Evolutionary conservation across 2,797 vertebrate genomes (phyloP).

Genomic region (Chaenodraco wilsoni): DNA sequence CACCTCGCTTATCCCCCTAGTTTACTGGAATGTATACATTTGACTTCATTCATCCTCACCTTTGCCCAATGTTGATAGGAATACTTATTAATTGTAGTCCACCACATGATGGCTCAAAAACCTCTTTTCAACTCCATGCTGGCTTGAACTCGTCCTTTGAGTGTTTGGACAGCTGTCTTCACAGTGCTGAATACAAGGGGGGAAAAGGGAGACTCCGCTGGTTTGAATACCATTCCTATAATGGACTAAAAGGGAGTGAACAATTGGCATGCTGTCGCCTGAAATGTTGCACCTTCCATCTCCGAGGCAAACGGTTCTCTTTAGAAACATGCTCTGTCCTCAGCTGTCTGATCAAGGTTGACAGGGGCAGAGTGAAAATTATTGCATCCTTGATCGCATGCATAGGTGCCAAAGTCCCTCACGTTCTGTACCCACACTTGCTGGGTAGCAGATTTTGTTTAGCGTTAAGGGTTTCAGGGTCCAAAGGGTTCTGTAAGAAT

Average conservation of each 20-base stretch:
- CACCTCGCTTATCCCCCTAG: not conserved
- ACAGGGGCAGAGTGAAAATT: slow-evolving; percentile 11
- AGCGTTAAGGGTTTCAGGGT: slow-evolving; percentile 2
- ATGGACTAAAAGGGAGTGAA: slow-evolving; percentile 37
- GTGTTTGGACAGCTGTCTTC: slow-evolving; percentile 58
- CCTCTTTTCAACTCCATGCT: slow-evolving; percentile 38
- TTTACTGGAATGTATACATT: slow-evolving; percentile 18
- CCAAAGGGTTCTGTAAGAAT: slow-evolving; percentile 4
- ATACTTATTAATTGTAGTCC: slow-evolving; percentile 26
- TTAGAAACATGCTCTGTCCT: slow-evolving; percentile 27
- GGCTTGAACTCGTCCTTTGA: slow-evolving; percentile 16
- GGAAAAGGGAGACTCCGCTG: slow-evolving; percentile 15
- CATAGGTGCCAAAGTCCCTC: slow-evolving; percentile 18
- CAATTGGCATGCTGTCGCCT: slow-evolving; percentile 41
- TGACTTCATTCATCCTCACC: slow-evolving; percentile 4
- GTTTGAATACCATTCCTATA: slow-evolving; percentile 37
- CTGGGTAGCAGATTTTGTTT: not conserved
- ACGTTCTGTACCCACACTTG: slow-evolving; percentile 13
- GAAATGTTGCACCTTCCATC: slow-evolving; percentile 33
- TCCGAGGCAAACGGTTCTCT: slow-evolving; percentile 15
- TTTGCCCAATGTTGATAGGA: slow-evolving; percentile 28
- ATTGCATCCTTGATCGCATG: slow-evolving; percentile 5
- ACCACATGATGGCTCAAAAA: slow-evolving; percentile 14
- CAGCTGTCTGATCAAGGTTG: slow-evolving; percentile 19
- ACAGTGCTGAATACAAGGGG: slow-evolving; percentile 24